phyloP scores from a whole-genome alignment of 2,113 vertebrate genomes.

The Fukomys damarensis region DNA sequence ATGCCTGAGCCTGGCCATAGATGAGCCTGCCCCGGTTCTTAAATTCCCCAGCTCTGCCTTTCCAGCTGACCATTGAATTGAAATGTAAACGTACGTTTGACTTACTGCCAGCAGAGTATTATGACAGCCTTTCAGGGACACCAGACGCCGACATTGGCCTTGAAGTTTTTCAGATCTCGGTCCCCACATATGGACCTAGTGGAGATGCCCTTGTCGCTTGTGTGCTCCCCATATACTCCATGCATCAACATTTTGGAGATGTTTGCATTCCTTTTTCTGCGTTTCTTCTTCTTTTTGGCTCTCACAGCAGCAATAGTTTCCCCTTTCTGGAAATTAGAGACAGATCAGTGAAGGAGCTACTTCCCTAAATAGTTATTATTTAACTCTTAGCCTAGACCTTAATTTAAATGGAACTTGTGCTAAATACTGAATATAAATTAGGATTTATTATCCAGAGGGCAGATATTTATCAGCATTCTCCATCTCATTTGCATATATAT shows the following conservation, averaged over 20 bases:
- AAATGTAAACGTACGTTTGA: neutral
- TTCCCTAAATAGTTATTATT: neutral
- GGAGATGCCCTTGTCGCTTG: neutral
- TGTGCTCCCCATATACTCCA: neutral
- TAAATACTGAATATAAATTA: neutral
- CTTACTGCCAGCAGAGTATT: neutral
- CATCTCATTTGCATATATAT: neutral
- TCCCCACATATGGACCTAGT: neutral
- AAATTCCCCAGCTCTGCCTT: neutral
- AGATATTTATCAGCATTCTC: neutral
- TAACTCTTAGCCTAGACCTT: neutral
- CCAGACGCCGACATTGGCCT: neutral
- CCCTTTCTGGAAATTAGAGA: neutral
- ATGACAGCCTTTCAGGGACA: neutral
- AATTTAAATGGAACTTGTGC: neutral
- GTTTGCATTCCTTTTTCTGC: neutral
- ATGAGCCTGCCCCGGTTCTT: neutral
- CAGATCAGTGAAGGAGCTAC: neutral
- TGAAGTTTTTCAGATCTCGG: neutral
- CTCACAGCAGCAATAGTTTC: neutral
- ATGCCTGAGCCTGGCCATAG: neutral
- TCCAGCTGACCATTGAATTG: neutral
- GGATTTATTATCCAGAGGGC: neutral
- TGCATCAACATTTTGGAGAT: neutral
- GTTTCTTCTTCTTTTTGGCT: neutral